Evolutionary conservation across 2,797 vertebrate species (phyloP), one percentile per base, ranked within the genome.

Genomic region (Gymnoscopelus microlampas): DNA sequence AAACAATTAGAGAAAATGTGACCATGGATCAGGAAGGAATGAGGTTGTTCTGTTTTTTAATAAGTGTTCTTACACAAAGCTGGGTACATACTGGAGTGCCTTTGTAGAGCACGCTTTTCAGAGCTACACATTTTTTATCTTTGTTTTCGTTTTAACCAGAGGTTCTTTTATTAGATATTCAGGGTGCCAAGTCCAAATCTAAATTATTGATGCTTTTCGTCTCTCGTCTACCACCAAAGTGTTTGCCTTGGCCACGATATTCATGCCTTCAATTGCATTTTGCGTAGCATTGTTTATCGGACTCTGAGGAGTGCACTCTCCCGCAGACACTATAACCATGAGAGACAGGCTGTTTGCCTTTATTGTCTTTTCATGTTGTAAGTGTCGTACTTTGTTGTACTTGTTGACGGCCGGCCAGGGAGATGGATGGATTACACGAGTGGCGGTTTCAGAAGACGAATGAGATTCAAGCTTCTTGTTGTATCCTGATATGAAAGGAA

Each of bases 201-300:
- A 58, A 91, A 86, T 87, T 82, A 88, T 89, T 71, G 61, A 86
- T 71, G 73, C 32, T 68, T 69, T 72, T 74, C 56, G 60, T 72
- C 51, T 77, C 60, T 69, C 72, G 81, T 55, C 77, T 70, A 3
- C 39, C 26, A 48, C 48, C 60, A 57, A 63, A 67, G 10, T 12
- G 66, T 85, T 79, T 73, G 69, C 66, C 70, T 81, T 67, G 62
- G 77, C 75, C 75, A 61, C 56, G 44, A 66, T 78, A 72, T 83
- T 63, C 69, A 59, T 83, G 26, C 19, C 29, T 63, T 67, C 76
- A 82, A 88, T 84, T 74, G 76, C 71, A 73, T 68, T 56, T 73
- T 54, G 55, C 66, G 54, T 35, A 62, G 55, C 68, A 66, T 39
- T 66, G 13, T 65, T 62, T 48, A 70, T 23, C 24, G 19, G 12